A percentile compares a stretch with the other conserved stretches of the same genome.
phyloP scores from a whole-genome alignment of 2,888 invertebrate species.

The Tinea semifulvella region DNA sequence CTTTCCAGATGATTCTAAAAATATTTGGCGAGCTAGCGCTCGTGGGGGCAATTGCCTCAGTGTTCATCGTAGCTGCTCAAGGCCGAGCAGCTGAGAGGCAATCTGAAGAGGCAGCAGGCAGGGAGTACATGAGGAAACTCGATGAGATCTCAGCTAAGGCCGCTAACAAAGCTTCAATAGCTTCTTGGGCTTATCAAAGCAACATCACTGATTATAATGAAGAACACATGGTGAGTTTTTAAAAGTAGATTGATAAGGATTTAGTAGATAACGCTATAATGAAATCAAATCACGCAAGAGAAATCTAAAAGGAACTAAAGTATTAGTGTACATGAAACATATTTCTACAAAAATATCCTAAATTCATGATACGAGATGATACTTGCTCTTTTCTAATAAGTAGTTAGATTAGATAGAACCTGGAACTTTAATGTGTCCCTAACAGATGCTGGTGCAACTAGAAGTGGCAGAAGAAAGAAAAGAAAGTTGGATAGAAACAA shows the following conservation, averaged over 20 bases:
- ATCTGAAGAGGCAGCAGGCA: conserved; percentile 66
- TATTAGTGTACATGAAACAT: too few species aligned
- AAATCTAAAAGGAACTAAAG: too few species aligned
- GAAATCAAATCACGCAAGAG: too few species aligned
- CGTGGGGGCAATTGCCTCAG: conserved; percentile 54
- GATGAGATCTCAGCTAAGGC: conserved; percentile 67
- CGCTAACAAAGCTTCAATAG: conserved; percentile 65
- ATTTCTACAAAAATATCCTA: too few species aligned
- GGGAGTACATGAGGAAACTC: conserved; percentile 67
- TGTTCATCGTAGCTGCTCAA: conserved; percentile 54
- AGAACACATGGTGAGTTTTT: conserved; percentile 42
- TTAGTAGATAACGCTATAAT: too few species aligned
- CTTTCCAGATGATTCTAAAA: conserved; percentile 56
- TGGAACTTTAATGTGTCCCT: too few species aligned
- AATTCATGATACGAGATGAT: too few species aligned
- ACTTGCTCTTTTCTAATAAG: too few species aligned
- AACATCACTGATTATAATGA: conserved; percentile 78
- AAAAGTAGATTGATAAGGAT: too few species aligned
- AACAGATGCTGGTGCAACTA: conserved; percentile 39
- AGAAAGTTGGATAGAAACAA: conserved; percentile 71
- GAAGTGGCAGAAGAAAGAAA: conserved; percentile 66
- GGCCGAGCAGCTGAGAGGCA: conserved; percentile 55
- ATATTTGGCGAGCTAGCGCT: conserved; percentile 50
- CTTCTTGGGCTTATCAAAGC: conserved; percentile 78
- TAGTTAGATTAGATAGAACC: too few species aligned